Evolutionary conservation across 2,888 invertebrate genomes (phyloP).

Genomic region (Zootermopsis nevadensis): DNA sequence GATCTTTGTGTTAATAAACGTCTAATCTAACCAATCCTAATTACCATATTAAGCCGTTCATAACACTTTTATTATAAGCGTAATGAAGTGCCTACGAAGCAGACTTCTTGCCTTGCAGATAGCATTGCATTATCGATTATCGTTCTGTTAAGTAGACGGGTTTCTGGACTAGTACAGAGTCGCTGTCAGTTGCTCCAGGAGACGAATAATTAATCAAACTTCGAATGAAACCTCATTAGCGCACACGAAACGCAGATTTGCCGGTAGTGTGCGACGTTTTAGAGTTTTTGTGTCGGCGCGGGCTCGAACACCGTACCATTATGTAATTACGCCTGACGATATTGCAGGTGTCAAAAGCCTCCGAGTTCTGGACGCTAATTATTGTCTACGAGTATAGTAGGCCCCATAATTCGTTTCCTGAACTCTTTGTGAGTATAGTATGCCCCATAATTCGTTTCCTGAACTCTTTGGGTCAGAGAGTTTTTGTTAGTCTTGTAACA

Average conservation of each 20-base stretch:
- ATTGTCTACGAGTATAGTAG: too few relatives aligned
- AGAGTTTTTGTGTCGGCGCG: not conserved
- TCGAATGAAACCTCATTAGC: conserved; percentile 33
- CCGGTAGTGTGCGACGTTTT: not conserved
- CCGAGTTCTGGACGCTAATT: too few relatives aligned
- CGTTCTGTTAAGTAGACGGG: not conserved
- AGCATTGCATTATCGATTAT: not conserved
- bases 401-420: too few relatives aligned
- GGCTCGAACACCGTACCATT: not conserved
- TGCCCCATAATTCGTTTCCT: too few relatives aligned
- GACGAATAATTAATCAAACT: conserved; percentile 27
- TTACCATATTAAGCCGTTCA: too few relatives aligned
- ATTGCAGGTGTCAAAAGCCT: not conserved
- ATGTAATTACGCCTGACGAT: not conserved
- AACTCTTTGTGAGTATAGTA: too few relatives aligned
- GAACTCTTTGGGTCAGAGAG: too few relatives aligned
- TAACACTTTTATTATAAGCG: too few relatives aligned
- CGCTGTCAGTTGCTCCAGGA: not conserved
- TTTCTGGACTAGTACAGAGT: not conserved
- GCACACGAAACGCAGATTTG: not conserved
- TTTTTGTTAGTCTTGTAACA: too few relatives aligned
- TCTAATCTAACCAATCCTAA: too few relatives aligned
- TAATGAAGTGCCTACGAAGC: not conserved
- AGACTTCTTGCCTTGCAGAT: not conserved
- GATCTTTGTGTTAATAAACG: too few relatives aligned